A percentile compares a stretch with the other conserved stretches of the same genome.
These are phyloP conservation scores for Daktulosphaira vitifoliae DNA, from an alignment of 1,140 invertebrate species.

Conservation along the genomic window DNA sequence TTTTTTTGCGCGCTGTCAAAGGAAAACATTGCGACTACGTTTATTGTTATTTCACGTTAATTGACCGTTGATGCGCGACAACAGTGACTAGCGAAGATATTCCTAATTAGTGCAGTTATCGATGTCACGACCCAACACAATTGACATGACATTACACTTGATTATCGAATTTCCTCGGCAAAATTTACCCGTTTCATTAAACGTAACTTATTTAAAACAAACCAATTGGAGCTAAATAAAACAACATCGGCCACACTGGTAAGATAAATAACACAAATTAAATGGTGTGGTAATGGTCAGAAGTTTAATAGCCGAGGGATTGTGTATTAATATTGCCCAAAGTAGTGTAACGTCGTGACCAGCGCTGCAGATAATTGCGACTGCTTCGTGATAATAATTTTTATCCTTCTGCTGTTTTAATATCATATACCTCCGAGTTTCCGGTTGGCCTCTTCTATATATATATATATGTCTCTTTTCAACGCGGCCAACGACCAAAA, in stretches of 20 bases:
- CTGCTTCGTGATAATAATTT: constrained; percentile 18
- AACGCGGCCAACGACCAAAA: too few species aligned
- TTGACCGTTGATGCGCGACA: background rate
- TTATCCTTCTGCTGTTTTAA: background rate
- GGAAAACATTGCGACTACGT: background rate
- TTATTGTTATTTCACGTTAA: constrained; percentile 10
- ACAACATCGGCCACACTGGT: background rate
- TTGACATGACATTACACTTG: too few species aligned
- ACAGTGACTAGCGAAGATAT: constrained; percentile 1
- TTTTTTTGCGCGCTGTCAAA: background rate
- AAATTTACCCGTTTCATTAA: too few species aligned
- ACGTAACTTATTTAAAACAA: too few species aligned
- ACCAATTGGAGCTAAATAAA: background rate
- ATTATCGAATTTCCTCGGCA: too few species aligned
- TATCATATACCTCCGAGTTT: too few species aligned
- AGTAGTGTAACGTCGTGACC: constrained; percentile 17
- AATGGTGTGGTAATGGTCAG: constrained; percentile 1
- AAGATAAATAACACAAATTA: background rate
- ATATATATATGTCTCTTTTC: too few species aligned
- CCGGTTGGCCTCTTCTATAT: too few species aligned
- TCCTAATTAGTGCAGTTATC: constrained; percentile 13
- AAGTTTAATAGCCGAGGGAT: constrained; percentile 1
- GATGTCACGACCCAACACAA: constrained; percentile 1
- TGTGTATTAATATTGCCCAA: constrained; percentile 3
- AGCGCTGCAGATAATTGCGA: constrained; percentile 10